Percentiles rank a stretch among this genome's conserved stretches.
Evolutionary conservation across 2,113 vertebrate genomes (phyloP).

Genomic region (Vidua macroura): DNA sequence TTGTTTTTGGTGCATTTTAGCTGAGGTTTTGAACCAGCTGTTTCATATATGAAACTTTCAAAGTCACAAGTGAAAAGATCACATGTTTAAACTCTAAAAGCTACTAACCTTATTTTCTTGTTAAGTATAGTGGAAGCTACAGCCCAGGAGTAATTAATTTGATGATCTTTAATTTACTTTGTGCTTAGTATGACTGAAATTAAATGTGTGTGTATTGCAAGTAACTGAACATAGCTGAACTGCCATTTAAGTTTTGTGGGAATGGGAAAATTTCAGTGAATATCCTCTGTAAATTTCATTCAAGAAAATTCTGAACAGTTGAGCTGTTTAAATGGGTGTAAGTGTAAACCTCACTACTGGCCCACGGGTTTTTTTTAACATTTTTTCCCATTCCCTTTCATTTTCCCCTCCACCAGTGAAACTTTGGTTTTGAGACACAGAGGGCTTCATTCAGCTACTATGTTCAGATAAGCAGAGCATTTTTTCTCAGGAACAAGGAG

Average conservation of each 20-base stretch:
- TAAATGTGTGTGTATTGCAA: background rate
- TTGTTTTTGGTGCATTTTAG: background rate
- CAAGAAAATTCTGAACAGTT: background rate
- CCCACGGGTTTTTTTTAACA: background rate
- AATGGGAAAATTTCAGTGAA: background rate
- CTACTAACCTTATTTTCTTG: background rate
- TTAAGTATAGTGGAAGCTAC: background rate
- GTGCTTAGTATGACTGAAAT: background rate
- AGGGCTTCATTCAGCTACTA: background rate
- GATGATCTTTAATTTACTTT: background rate
- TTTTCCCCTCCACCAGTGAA: background rate
- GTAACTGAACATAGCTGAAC: background rate
- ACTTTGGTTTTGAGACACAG: background rate
- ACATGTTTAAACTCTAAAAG: background rate
- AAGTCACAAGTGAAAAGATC: background rate
- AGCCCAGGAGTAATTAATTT: background rate
- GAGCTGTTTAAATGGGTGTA: background rate
- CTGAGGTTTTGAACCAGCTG: background rate
- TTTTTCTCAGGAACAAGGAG: background rate
- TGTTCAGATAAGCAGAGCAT: background rate
- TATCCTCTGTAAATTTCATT: background rate
- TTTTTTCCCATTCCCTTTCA: background rate
- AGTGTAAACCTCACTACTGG: background rate
- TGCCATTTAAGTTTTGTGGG: background rate
- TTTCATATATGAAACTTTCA: background rate